Conservation (phyloP, 2,113 vertebrate genomes). For the Cariama cristata region DNA sequence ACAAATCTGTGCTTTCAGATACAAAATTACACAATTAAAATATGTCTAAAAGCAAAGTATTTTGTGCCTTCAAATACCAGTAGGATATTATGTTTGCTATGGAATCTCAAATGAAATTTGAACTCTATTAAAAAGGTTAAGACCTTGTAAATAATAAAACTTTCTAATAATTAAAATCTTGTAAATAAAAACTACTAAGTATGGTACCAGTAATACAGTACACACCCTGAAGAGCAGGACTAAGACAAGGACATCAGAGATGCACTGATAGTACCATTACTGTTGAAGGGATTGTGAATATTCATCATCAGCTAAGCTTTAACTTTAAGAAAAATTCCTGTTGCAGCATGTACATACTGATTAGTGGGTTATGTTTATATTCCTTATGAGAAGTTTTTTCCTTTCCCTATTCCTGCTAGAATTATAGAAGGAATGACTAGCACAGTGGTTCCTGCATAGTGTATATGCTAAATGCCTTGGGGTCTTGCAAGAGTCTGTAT, state of each 20-base stretch:
- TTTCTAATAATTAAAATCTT: neutral
- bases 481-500: neutral
- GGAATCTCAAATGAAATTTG: neutral
- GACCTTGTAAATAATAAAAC: neutral
- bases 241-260: neutral
- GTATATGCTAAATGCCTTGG: neutral
- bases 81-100: neutral
- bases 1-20: neutral
- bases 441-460: neutral
- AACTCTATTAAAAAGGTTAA: neutral
- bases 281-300: neutral
- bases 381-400: neutral
- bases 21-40: neutral
- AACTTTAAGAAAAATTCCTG: neutral
- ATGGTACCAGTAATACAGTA: rapidly evolving
- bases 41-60: neutral
- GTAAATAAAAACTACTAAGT: neutral
- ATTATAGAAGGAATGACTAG: neutral
- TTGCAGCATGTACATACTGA: neutral
- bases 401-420: neutral
- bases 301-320: neutral
- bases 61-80: neutral
- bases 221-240: neutral
- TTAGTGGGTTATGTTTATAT: neutral
- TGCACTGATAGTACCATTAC: neutral